These are phyloP conservation scores for Sebastes melanostomus DNA, from an alignment of 2,797 vertebrate species.

Conservation along the genomic window DNA sequence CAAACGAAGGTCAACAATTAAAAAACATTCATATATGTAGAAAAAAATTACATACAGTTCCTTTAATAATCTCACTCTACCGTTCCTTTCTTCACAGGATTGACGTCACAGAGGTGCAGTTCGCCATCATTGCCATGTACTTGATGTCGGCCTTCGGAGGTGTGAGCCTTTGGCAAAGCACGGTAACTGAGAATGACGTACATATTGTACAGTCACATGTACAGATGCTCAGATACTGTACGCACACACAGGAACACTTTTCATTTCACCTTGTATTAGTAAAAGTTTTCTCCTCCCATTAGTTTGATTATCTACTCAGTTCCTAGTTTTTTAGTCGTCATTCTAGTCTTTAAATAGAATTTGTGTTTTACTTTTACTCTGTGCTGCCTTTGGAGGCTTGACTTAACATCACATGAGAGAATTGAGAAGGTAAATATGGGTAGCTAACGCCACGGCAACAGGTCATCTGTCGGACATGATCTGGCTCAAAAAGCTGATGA, in stretches of 20 bases:
- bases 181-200: constrained; percentile 75
- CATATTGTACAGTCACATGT: not conserved
- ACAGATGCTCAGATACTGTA: not conserved
- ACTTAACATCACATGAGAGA: constrained; percentile 83
- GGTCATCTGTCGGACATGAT: constrained; percentile 76
- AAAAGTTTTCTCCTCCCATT: not conserved
- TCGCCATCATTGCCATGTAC: constrained; percentile 89
- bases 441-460: constrained; percentile 80
- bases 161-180: constrained; percentile 87
- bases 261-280: constrained; percentile 51
- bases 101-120: constrained; percentile 96
- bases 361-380: constrained; percentile 85
- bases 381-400: constrained; percentile 89
- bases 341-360: constrained; percentile 75
- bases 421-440: constrained; percentile 89
- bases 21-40: too few relatives aligned
- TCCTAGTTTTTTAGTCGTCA: constrained; percentile 50
- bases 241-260: constrained; percentile 27
- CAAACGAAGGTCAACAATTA: too few relatives aligned
- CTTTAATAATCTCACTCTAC: not conserved
- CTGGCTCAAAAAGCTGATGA: constrained; percentile 73
- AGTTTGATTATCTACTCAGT: constrained; percentile 27
- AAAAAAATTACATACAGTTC: too few relatives aligned
- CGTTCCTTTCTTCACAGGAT: constrained; percentile 76
- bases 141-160: constrained; percentile 90